Base-by-base conservation (phyloP, 2,113 vertebrate species). In the Cranoglanis bouderius region DNA sequence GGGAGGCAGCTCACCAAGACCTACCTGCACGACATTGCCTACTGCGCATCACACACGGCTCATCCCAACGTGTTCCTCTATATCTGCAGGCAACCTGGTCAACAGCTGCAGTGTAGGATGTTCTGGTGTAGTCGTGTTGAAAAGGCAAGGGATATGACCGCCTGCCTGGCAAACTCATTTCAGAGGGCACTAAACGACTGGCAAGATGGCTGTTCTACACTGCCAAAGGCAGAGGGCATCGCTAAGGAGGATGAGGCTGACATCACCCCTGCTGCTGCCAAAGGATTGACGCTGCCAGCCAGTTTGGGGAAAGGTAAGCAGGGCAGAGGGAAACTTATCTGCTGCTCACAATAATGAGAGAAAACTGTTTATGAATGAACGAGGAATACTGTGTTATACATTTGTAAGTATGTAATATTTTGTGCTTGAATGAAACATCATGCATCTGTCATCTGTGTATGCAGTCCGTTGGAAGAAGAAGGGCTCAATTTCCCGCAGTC, bases 1-100 rank as follows among this genome's bases (percentile, higher is more conserved):
- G 96, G 96, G 0, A 93, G 96, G 46, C 96, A 96, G 93, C 95
- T 96, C 77, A 95, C 96, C 0, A 96, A 96, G 92, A 96, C 96
- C 0, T 96, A 95, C 95, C 93, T 96, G 89, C 96, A 95, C 89
- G 96, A 96, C 94, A 96, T 96, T 0, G 96, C 96, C 0, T 96
- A 96, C 93, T 96, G 96, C 1, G 94, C 95, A 0, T 95, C 96
- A 0, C 95, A 96, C 57, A 90, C 93, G 49, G 87, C 87, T 49
- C 92, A 93, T 14, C 96, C 95, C 90, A 95, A 96, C 3, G 94
- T 96, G 86, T 96, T 96, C 93, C 92, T 96, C 43, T 96, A 96
- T 93, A 96, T 96, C 93, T 96, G 96, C 92, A 94, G 95, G 43
- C 95, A 95, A 14, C 95, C 94, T 0, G 94, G 95, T 2, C 95